Evolutionary conservation across 2,888 invertebrate species (phyloP).

Genomic region (Calliopum simillimum): DNA sequence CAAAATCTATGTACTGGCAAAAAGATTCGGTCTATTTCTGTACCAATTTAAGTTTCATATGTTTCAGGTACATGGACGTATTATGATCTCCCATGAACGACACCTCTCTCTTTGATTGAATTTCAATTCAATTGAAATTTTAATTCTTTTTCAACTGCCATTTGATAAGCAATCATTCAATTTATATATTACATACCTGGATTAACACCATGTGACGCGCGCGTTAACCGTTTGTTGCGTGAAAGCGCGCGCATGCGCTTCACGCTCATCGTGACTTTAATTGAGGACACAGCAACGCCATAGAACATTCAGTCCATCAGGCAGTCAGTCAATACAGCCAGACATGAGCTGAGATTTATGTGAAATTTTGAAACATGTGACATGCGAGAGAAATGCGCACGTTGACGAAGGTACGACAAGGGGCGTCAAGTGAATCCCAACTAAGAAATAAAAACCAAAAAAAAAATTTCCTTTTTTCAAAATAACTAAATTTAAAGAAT

Average conservation of each 20-base stretch:
- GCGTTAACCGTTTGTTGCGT: conserved; percentile 4
- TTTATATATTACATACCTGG: neutral
- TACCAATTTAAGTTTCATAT: too few relatives aligned
- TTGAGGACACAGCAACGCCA: conserved; percentile 14
- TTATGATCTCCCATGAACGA: too few relatives aligned
- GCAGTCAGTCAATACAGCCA: neutral
- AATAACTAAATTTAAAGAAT: too few relatives aligned
- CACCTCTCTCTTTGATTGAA: too few relatives aligned
- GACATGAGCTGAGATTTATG: conserved; percentile 18
- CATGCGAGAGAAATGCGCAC: conserved; percentile 18
- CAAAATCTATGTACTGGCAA: too few relatives aligned
- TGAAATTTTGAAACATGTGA: conserved; percentile 20
- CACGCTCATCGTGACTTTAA: conserved; percentile 37
- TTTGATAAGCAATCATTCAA: neutral
- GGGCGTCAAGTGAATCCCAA: conserved; percentile 21
- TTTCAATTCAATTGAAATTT: too few relatives aligned
- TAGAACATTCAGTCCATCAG: too few relatives aligned
- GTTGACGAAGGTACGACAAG: conserved; percentile 31
- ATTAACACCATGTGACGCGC: conserved; percentile 13
- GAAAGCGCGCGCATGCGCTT: conserved; percentile 39
- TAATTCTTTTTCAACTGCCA: neutral
- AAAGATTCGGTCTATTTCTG: too few relatives aligned
- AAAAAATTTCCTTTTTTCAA: too few relatives aligned
- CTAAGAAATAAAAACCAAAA: neutral
- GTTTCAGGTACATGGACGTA: too few relatives aligned